Evolutionary conservation across 2,888 invertebrate species (phyloP), one percentile per base, ranked within the genome.

Genomic region (Artemia sp.): DNA sequence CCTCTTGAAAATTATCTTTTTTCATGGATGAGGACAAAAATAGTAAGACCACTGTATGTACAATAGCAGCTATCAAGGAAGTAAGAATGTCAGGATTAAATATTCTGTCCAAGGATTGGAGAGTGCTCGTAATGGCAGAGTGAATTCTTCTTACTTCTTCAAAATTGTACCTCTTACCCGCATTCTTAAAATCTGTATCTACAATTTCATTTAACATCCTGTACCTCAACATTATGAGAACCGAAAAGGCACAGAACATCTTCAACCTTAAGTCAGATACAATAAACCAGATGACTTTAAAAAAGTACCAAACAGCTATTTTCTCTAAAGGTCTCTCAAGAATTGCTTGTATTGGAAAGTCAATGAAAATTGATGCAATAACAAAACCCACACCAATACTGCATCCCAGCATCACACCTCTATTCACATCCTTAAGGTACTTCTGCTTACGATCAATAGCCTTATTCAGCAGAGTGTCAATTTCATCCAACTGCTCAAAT

Each of bases 11-110:
- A 24, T 58, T n/a, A 58, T 58, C 64, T 58, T 58, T 8, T 3
- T 58, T 58, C 64, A 58, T 19, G 8, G 64, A 58, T 8, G 64
- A n/a, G 10, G 64, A 58, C 24, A 58, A 10, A 58, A 58, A 58
- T 19, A 58, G 64, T 19, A 58, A 24, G 9, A 58, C 64, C 14
- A 58, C 24, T 8, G 24, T 58, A 58, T 58, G 64, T 8, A 58
- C 24, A 24, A 24, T 58, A 19, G 64, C 24, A 9, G 64, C 64
- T 19, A 58, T 11, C 64, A 58, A 24, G 8, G 64, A 58, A 24
- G 64, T 58, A n/a, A 58, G 64, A 58, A 58, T 58, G 64, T 58
- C 64, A 8, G 64, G 64, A 10, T 58, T n/a, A 24, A 58, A 58
- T 10, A 58, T 58, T 24, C 10, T 58, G 24, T 58, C 64, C 14